A percentile compares a stretch with the other conserved stretches of the same genome.
Conservation (phyloP, 2,113 vertebrate genomes). For the Lagopus muta region DNA sequence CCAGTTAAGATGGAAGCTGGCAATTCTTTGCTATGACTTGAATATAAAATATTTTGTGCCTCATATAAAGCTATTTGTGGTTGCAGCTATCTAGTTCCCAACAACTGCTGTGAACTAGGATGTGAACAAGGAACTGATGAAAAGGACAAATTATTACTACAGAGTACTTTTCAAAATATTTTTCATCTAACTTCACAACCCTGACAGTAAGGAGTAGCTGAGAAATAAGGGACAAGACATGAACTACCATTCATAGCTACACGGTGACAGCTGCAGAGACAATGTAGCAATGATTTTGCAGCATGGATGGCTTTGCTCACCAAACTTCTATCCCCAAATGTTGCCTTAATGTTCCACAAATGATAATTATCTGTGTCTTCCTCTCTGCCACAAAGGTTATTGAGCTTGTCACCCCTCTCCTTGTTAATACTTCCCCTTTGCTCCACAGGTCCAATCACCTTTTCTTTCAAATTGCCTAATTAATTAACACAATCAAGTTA, state of each 20-base stretch:
- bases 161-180: not conserved
- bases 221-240: not conserved
- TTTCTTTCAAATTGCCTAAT: conserved; percentile 61
- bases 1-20: not conserved
- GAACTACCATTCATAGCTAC: not conserved
- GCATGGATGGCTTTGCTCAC: not conserved
- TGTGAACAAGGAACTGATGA: not conserved
- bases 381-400: not conserved
- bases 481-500: conserved; percentile 62
- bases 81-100: not conserved
- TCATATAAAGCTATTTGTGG: not conserved
- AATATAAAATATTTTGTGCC: not conserved
- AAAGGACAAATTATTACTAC: not conserved
- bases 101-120: not conserved
- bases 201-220: not conserved
- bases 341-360: conserved; percentile 36
- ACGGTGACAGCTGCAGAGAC: not conserved
- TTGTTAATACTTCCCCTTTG: conserved; percentile 50
- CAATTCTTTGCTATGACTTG: not conserved
- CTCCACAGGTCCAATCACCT: conserved; percentile 26
- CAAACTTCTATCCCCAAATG: conserved; percentile 11
- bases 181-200: not conserved
- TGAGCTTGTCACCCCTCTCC: conserved; percentile 37
- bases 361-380: conserved; percentile 38
- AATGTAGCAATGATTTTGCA: not conserved